Conservation (phyloP, 2,797 vertebrate species). For the Esox lucius region DNA sequence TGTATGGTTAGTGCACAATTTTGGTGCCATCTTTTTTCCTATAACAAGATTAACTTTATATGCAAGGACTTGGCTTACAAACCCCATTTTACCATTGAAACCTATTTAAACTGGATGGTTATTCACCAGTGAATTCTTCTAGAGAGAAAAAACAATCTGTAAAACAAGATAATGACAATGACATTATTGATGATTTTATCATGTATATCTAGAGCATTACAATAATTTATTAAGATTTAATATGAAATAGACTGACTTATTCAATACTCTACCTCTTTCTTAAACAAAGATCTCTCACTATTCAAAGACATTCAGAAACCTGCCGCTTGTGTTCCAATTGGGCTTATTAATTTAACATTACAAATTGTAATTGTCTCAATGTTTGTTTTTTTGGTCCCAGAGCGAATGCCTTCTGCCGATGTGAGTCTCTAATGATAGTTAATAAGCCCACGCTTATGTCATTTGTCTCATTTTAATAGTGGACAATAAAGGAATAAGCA, state of each 20-base stretch:
- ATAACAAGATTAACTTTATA: conserved; percentile 26
- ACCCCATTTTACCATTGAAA: conserved; percentile 33
- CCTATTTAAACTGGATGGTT: conserved; percentile 18
- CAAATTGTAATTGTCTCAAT: conserved; percentile 5
- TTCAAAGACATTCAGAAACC: conserved; percentile 10
- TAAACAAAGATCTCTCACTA: conserved; percentile 36
- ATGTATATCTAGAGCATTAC: conserved; percentile 35
- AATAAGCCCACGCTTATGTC: conserved; percentile 12
- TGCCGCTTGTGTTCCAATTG: conserved; percentile 7
- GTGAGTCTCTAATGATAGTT: conserved; percentile 10
- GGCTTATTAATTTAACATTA: conserved; percentile 14
- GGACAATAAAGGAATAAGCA: background rate
- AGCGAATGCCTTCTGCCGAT: background rate
- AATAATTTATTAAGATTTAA: conserved; percentile 33
- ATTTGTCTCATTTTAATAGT: background rate
- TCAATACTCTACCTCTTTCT: conserved; percentile 47
- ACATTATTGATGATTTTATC: conserved; percentile 16
- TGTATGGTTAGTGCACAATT: conserved; percentile 46
- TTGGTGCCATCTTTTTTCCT: conserved; percentile 23
- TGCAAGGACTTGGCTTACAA: conserved; percentile 31
- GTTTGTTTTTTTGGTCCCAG: background rate
- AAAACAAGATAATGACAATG: conserved; percentile 10
- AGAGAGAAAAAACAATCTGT: conserved; percentile 2
- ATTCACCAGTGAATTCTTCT: conserved; percentile 18
- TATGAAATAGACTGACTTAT: conserved; percentile 30